Evolutionary conservation across 2,113 vertebrate genomes (phyloP).

Genomic region (Rafetus swinhoei): DNA sequence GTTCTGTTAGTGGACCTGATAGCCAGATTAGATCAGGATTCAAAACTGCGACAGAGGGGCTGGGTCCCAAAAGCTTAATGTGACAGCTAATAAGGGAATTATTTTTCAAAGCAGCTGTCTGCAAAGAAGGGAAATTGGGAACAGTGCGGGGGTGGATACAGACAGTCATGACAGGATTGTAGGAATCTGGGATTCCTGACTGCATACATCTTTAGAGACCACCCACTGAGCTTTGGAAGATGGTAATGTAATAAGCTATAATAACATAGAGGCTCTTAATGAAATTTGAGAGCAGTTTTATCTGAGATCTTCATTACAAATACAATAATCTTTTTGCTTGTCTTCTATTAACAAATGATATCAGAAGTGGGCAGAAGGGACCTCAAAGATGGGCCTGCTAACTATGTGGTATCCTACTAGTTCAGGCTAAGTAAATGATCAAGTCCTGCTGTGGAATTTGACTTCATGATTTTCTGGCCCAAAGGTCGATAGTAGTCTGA

Average conservation of each 20-base stretch:
- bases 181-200: constrained; percentile 66
- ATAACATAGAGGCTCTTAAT: constrained; percentile 40
- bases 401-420: background rate
- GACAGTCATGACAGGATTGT: constrained; percentile 66
- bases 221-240: constrained; percentile 70
- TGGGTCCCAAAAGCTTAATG: constrained; percentile 48
- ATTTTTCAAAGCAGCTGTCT: constrained; percentile 48
- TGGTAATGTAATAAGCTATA: constrained; percentile 70
- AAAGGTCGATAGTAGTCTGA: background rate
- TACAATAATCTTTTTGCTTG: constrained; percentile 30
- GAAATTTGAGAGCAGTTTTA: constrained; percentile 55
- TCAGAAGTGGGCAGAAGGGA: background rate
- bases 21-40: constrained; percentile 14
- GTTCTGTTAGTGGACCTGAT: constrained; percentile 5
- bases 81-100: constrained; percentile 63
- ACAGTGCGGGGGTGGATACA: constrained; percentile 65
- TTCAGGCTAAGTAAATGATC: background rate
- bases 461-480: background rate
- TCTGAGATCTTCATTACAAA: constrained; percentile 34
- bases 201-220: constrained; percentile 57
- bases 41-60: constrained; percentile 25
- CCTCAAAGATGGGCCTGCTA: constrained; percentile 15
- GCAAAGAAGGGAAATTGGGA: constrained; percentile 56
- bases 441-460: background rate
- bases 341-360: constrained; percentile 1